Conservation (phyloP, 1,140 invertebrate species). For the Gonatopus flavifemur region DNA sequence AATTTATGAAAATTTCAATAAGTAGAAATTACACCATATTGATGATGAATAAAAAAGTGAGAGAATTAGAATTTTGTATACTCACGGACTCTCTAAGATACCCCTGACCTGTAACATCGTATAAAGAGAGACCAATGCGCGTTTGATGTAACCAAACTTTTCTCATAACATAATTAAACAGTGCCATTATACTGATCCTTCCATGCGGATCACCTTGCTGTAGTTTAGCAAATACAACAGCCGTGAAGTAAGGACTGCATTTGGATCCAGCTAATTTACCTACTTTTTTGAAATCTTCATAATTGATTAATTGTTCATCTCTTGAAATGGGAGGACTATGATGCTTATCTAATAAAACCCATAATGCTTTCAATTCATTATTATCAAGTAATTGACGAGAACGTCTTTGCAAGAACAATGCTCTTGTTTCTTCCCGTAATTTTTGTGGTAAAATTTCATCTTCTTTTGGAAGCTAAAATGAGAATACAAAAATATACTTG, state of each 20-base stretch:
- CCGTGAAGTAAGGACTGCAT: slow-evolving; percentile 75
- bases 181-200: slow-evolving; percentile 75
- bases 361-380: slow-evolving; percentile 83
- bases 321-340: slow-evolving; percentile 69
- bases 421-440: slow-evolving; percentile 83
- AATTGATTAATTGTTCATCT: slow-evolving; percentile 84
- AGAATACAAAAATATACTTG: not conserved
- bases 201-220: slow-evolving; percentile 82
- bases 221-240: slow-evolving; percentile 83
- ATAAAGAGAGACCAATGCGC: slow-evolving; percentile 87
- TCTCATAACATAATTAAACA: slow-evolving; percentile 95
- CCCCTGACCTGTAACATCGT: slow-evolving; percentile 90
- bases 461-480: slow-evolving; percentile 68
- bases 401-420: slow-evolving; percentile 81
- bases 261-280: slow-evolving; percentile 66
- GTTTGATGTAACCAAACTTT: slow-evolving; percentile 94
- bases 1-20: slow-evolving; percentile 8
- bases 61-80: slow-evolving; percentile 19
- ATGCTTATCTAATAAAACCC: slow-evolving; percentile 80
- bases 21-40: slow-evolving; percentile 4
- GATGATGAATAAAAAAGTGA: no score
- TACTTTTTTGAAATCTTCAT: slow-evolving; percentile 81
- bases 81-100: slow-evolving; percentile 84
- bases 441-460: slow-evolving; percentile 78
- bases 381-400: slow-evolving; percentile 83